phyloP scores from a whole-genome alignment of 2,888 invertebrate species.

The Ariolimax columbianus region DNA sequence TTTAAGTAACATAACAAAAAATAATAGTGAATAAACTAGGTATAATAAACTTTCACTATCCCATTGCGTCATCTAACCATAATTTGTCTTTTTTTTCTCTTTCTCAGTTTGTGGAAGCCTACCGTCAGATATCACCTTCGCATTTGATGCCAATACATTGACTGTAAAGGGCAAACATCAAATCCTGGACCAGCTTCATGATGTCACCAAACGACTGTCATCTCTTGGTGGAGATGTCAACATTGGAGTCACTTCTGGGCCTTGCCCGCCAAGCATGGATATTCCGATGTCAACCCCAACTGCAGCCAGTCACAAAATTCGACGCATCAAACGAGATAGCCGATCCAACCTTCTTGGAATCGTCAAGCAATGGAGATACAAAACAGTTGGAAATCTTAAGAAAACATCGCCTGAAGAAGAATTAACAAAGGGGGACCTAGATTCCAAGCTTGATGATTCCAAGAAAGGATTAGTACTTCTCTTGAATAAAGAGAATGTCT shows the following conservation, averaged over 20 bases:
- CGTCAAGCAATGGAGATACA: constrained; percentile 33
- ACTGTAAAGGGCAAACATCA: constrained; percentile 25
- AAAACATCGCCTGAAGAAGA: not conserved
- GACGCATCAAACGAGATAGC: not conserved
- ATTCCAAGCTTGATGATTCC: not conserved
- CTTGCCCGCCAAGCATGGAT: constrained; percentile 36
- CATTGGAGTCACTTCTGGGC: constrained; percentile 34
- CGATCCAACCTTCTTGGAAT: constrained; percentile 3
- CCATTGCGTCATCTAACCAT: too few relatives aligned
- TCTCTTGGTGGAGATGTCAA: constrained; percentile 16
- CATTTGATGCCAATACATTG: constrained; percentile 38
- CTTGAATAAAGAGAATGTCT: constrained; percentile 26
- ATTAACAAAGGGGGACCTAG: not conserved
- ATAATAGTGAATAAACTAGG: too few relatives aligned
- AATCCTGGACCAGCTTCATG: constrained; percentile 8
- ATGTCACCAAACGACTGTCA: constrained; percentile 13
- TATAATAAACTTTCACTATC: too few relatives aligned
- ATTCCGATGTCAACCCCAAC: not conserved
- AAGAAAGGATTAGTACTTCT: constrained; percentile 33
- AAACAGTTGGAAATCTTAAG: constrained; percentile 21
- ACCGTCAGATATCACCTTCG: constrained; percentile 31
- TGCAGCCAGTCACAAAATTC: not conserved
- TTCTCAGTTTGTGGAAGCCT: constrained; percentile 35
- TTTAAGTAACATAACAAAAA: too few relatives aligned
- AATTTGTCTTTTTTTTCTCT: too few relatives aligned